phyloP scores from a whole-genome alignment of 1,140 invertebrate genomes.

The Pteromalus puparum region DNA sequence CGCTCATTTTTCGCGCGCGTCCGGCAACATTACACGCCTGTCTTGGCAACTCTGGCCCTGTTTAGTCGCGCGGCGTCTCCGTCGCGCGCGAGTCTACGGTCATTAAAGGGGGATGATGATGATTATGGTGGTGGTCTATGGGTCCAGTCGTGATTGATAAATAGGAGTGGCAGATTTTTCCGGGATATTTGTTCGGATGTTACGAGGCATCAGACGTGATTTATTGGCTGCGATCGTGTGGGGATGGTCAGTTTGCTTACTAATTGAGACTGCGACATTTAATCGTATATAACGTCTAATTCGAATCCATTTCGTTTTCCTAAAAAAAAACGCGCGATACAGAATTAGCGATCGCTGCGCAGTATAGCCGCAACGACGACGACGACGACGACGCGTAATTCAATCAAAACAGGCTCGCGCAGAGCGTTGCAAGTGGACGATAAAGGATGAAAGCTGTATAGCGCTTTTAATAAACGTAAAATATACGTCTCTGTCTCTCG shows the following conservation, averaged over 20 bases:
- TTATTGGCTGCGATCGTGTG: not conserved
- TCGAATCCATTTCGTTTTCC: no score
- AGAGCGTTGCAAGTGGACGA: not conserved
- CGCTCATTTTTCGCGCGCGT: conserved; percentile 24
- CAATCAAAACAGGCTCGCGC: not conserved
- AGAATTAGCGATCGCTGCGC: not conserved
- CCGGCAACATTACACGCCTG: conserved; percentile 5
- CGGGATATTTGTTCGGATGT: not conserved
- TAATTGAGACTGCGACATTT: no score
- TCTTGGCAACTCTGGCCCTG: not conserved
- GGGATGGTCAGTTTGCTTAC: not conserved
- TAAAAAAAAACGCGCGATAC: not conserved
- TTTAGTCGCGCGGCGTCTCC: not conserved
- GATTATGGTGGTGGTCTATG: not conserved
- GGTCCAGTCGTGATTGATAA: conserved; percentile 18
- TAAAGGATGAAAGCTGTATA: not conserved
- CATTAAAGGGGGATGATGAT: conserved; percentile 16
- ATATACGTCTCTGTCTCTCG: not conserved
- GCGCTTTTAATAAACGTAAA: conserved; percentile 25
- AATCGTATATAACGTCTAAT: no score
- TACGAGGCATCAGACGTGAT: not conserved
- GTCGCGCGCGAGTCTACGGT: not conserved
- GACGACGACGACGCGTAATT: not conserved
- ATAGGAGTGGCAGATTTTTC: not conserved
- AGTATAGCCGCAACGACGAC: not conserved